Conservation (phyloP, 1,140 invertebrate genomes). For the Helicoverpa armigera region DNA sequence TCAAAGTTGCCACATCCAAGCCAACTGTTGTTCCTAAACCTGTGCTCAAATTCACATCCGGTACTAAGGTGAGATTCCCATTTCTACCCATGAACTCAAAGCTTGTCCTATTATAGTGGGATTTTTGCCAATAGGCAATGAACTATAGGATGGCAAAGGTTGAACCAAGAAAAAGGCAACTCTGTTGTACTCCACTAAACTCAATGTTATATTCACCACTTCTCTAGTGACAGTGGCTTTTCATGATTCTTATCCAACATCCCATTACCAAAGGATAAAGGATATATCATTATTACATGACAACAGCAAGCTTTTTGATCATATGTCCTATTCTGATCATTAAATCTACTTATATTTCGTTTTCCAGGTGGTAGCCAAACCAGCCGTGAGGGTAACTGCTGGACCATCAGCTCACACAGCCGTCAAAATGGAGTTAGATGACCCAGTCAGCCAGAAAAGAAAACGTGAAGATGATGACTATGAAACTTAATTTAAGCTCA, state of each 20-base stretch:
- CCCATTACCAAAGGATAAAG: no score
- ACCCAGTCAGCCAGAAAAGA: slow-evolving; percentile 84
- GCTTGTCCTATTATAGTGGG: no score
- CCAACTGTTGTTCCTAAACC: slow-evolving; percentile 91
- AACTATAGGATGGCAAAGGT: no score
- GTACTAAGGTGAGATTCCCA: slow-evolving; percentile 79
- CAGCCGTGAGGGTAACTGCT: slow-evolving; percentile 89
- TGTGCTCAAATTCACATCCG: slow-evolving; percentile 90
- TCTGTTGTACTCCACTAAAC: no score
- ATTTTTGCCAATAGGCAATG: no score
- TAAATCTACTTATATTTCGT: background rate
- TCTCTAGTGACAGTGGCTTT: no score
- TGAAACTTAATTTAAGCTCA: slow-evolving; percentile 79
- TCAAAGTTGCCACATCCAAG: slow-evolving; percentile 90
- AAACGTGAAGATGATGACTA: slow-evolving; percentile 91
- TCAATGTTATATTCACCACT: no score
- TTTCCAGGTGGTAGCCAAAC: slow-evolving; percentile 86
- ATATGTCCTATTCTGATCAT: no score
- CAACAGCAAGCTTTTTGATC: no score
- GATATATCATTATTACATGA: no score
- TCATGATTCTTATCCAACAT: no score
- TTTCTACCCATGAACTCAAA: background rate
- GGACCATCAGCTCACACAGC: slow-evolving; percentile 80
- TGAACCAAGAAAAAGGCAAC: no score
- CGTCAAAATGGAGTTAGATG: slow-evolving; percentile 87